phyloP scores from a whole-genome alignment of 2,888 invertebrate genomes.

The Xanthorhoe spadicearia region DNA sequence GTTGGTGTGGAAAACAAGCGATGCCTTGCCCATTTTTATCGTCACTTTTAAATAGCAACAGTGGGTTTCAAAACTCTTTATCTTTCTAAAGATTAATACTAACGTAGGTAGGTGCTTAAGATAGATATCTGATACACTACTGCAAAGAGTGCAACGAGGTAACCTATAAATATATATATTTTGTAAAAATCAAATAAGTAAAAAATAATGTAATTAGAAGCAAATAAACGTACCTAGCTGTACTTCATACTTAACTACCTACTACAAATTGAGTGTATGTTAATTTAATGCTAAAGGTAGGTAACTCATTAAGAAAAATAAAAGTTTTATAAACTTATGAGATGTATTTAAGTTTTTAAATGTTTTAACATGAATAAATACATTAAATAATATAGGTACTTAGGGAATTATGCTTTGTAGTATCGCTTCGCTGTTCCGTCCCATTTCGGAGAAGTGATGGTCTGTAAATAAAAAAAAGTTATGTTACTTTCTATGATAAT shows the following conservation, averaged over 20 bases:
- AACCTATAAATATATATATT: too few relatives aligned
- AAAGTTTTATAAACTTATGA: neutral
- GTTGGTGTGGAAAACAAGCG: neutral
- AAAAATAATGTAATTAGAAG: too few relatives aligned
- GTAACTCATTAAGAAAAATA: slow-evolving; percentile 2
- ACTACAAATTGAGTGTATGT: neutral
- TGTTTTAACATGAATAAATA: slow-evolving; percentile 7
- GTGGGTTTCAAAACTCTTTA: too few relatives aligned
- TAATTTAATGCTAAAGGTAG: slow-evolving; percentile 10
- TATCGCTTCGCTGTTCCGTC: slow-evolving; percentile 51
- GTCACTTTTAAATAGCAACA: neutral
- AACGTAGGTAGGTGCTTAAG: neutral
- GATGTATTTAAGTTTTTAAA: slow-evolving; percentile 14
- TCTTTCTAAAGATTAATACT: too few relatives aligned
- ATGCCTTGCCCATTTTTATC: neutral
- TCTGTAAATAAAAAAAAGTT: slow-evolving; percentile 45
- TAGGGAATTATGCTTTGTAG: slow-evolving; percentile 50
- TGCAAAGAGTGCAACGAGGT: too few relatives aligned
- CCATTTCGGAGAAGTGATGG: slow-evolving; percentile 43
- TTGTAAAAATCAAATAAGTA: too few relatives aligned
- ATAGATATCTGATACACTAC: neutral
- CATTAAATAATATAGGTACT: slow-evolving; percentile 1
- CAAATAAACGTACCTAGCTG: too few relatives aligned
- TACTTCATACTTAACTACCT: too few relatives aligned
- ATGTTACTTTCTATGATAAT: too few relatives aligned